Percentiles rank a stretch among this genome's conserved stretches.
These are phyloP conservation scores for Halictus rubicundus DNA, from an alignment of 1,140 invertebrate species.

Conservation along the genomic window DNA sequence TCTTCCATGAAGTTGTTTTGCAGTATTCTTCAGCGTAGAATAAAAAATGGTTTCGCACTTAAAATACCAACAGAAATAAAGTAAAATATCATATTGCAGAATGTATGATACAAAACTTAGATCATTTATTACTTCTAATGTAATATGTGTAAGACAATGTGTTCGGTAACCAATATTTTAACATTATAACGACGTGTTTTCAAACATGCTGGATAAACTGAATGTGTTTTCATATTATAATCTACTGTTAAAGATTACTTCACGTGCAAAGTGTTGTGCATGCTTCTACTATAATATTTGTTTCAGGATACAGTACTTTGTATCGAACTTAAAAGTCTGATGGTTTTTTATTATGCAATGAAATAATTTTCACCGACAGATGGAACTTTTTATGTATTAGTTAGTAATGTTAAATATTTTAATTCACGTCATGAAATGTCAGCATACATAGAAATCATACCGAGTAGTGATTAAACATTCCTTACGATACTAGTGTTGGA, in stretches of 20 bases:
- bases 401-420: background rate
- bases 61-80: too few species aligned
- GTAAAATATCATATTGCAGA: background rate
- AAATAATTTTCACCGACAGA: background rate
- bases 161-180: background rate
- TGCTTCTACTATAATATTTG: background rate
- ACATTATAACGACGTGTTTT: background rate
- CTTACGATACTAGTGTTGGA: background rate
- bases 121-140: background rate
- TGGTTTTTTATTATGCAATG: background rate
- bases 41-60: background rate
- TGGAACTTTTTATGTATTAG: background rate
- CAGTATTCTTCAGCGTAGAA: background rate
- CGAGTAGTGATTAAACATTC: slow-evolving; percentile 25
- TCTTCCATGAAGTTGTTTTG: background rate
- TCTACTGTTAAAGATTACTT: background rate
- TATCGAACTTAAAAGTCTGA: background rate
- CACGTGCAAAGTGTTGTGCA: background rate
- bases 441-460: background rate
- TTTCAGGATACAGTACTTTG: background rate
- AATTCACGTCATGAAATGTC: background rate
- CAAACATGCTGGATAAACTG: background rate
- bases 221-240: background rate
- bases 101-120: background rate
- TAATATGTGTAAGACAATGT: background rate